A percentile compares a stretch with the other conserved stretches of the same genome.
Evolutionary conservation across 2,113 vertebrate genomes (phyloP).

Genomic region (Spea bombifrons): DNA sequence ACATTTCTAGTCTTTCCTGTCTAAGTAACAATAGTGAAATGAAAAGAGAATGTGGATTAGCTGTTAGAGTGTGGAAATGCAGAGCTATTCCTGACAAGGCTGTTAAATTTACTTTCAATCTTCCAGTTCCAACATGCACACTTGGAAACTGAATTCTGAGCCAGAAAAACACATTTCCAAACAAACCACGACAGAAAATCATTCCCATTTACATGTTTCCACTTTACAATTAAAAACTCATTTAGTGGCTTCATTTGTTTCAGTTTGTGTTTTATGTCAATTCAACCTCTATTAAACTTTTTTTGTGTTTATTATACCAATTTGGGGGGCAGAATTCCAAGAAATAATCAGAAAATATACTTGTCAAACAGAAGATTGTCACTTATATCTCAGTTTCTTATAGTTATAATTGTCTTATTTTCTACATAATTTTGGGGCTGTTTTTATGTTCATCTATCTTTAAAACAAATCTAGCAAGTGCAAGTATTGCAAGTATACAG

Average conservation of each 20-base stretch:
- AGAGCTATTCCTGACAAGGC: neutral
- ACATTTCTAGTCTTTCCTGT: conserved; percentile 3
- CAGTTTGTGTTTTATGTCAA: neutral
- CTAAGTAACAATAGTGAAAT: neutral
- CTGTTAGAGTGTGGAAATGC: neutral
- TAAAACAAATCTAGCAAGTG: no score
- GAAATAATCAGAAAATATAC: no score
- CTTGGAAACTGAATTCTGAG: neutral
- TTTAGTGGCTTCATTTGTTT: neutral
- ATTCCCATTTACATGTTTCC: neutral
- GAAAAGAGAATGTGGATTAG: neutral
- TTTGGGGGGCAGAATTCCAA: no score
- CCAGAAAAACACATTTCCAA: neutral
- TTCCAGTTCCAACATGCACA: neutral
- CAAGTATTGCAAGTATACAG: no score
- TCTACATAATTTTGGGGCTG: no score
- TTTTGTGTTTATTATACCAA: no score
- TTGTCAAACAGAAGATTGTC: no score
- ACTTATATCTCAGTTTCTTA: no score
- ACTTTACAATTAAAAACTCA: conserved; percentile 8
- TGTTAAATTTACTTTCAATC: neutral
- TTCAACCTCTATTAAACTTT: neutral
- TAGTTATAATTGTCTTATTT: no score
- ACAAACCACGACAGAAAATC: neutral
- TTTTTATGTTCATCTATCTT: no score